Conservation (phyloP, 2,113 vertebrate genomes). For the Beaufortia kweichowensis region DNA sequence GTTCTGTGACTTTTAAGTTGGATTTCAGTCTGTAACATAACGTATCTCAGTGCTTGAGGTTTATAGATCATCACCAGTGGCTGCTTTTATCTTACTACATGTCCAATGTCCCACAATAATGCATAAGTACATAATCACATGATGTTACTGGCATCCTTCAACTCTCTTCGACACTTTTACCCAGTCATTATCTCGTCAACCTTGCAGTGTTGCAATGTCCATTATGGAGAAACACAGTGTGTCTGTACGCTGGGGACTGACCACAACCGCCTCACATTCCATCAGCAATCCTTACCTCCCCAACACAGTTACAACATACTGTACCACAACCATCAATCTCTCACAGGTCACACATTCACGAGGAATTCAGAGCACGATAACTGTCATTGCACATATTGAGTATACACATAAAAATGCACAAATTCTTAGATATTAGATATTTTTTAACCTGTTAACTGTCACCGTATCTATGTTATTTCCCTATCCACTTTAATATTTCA, state of each 20-base stretch:
- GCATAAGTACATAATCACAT: neutral
- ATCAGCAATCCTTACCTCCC: conserved; percentile 11
- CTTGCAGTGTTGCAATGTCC: conserved; percentile 23
- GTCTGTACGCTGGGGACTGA: neutral
- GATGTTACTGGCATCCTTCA: conserved; percentile 4
- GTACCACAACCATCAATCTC: too few species aligned
- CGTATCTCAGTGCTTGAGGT: neutral
- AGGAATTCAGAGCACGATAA: too few species aligned
- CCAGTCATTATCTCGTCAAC: conserved; percentile 15
- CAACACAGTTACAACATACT: neutral
- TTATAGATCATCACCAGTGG: neutral
- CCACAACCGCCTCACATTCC: conserved; percentile 19
- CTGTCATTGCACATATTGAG: too few species aligned
- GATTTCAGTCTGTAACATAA: neutral
- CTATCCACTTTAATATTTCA: too few species aligned
- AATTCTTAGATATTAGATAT: too few species aligned
- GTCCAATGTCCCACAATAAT: too few species aligned
- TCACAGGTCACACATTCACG: too few species aligned
- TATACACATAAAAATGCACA: too few species aligned
- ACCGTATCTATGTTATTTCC: too few species aligned
- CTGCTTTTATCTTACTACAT: neutral
- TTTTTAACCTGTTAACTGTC: too few species aligned
- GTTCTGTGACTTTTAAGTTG: neutral
- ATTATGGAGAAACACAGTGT: conserved; percentile 29
- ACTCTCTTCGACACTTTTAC: conserved; percentile 8